Base-by-base conservation (phyloP, 35 echinoderm and acorn worm genomes). In the Apostichopus californicus region DNA sequence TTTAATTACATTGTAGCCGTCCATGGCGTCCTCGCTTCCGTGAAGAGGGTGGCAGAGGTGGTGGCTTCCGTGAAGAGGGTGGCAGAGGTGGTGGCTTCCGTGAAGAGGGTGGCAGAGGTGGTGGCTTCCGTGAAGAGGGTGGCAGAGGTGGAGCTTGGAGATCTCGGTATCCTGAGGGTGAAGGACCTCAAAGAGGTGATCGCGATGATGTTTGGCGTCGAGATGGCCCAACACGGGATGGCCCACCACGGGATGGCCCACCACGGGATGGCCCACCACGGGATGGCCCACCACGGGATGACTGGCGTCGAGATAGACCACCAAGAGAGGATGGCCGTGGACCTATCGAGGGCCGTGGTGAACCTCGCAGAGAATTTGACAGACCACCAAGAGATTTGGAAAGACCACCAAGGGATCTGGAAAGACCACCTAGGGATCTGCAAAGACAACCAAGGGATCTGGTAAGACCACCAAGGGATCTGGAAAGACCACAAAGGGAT, bases 221-320 rank as follows among this genome's bases (percentile, higher is more conserved):
- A 61, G 94, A 86, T 89, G 94, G 86, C n/a, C 85, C 85, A 58
- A n/a, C n/a, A n/a, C n/a, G n/a, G 59, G 86, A 53, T 73, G 86
- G 20, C 6, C 86, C n/a, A n/a, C n/a, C n/a, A n/a, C n/a, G n/a
- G n/a, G n/a, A n/a, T n/a, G n/a, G n/a, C n/a, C n/a, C n/a, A n/a
- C 53, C 55, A 46, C 54, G 57, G 15, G 54, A 87, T 5, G 25
- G 92, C 18, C 64, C 68, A 77, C 88, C 88, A 77, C 65, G 88
- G 8, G 88, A 78, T 34, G 28, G 28, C 28, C 28, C 28, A 34
- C 28, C 28, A 34, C 28, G 78, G 78, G 94, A 92, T 78, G 90
- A 95, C 56, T 73, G 81, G 81, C 60, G 83, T 13, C 64, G 91
- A 57, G 82, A 79, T 55, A 25, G 91, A 52, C 90, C 82, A 54